Conservation (phyloP, 2,888 invertebrate species). For the Stenotaenia linearis region DNA sequence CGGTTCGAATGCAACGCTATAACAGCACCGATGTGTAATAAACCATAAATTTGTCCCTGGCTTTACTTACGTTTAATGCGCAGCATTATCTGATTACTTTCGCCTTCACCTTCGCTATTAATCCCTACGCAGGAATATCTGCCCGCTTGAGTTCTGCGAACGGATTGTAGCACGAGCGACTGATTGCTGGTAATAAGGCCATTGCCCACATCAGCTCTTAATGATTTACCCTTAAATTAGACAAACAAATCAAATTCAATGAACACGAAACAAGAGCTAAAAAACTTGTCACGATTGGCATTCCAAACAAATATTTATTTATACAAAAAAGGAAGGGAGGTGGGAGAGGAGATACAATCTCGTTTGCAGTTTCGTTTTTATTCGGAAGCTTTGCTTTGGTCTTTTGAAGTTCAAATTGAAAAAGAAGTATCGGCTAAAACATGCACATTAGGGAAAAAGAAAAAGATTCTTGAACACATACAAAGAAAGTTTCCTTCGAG, state of each 20-base stretch:
- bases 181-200: conserved; percentile 26
- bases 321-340: neutral
- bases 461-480: conserved; percentile 12
- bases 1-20: neutral
- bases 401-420: conserved; percentile 8
- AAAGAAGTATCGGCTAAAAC: conserved; percentile 14
- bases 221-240: neutral
- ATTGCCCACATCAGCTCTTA: conserved; percentile 8
- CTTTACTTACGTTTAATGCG: conserved; percentile 27
- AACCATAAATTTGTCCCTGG: neutral
- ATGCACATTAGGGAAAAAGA: neutral
- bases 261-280: neutral
- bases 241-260: neutral
- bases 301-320: conserved; percentile 7
- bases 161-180: conserved; percentile 3
- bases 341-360: neutral
- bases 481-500: conserved; percentile 10
- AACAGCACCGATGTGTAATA: neutral
- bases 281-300: neutral
- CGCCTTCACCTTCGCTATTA: conserved; percentile 24
- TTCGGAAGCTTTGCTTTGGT: neutral
- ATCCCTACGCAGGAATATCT: conserved; percentile 21
- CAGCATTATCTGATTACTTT: conserved; percentile 6
- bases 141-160: neutral
- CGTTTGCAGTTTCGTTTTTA: conserved; percentile 15